Conservation (phyloP, 2,797 vertebrate genomes). For the Petrocephalus sullivani region DNA sequence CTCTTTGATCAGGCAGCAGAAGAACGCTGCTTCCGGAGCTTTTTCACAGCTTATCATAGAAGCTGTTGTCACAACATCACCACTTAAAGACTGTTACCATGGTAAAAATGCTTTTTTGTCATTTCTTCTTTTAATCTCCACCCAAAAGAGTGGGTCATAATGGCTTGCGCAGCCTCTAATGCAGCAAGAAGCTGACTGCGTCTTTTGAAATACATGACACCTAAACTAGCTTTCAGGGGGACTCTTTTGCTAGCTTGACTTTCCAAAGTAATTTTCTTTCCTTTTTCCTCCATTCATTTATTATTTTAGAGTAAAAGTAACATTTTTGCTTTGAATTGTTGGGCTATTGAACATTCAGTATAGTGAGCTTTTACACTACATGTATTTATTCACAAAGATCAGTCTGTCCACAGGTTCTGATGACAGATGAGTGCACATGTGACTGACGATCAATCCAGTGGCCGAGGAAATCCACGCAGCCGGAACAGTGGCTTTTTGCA, state of each 20-base stretch:
- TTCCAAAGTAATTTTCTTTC: not conserved
- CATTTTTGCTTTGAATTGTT: too few species aligned
- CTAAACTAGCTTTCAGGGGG: too few species aligned
- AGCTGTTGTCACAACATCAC: not conserved
- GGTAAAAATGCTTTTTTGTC: not conserved
- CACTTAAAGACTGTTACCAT: not conserved
- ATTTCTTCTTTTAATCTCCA: not conserved
- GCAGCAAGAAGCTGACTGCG: not conserved
- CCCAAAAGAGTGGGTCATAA: not conserved
- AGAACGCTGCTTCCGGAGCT: not conserved
- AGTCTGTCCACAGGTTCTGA: too few species aligned
- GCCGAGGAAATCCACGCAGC: too few species aligned
- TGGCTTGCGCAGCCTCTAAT: not conserved
- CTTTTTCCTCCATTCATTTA: not conserved
- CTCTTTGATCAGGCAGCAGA: not conserved
- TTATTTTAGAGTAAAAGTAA: not conserved
- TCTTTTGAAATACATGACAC: not conserved
- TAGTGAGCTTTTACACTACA: too few species aligned
- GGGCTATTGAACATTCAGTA: too few species aligned
- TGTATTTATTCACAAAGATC: too few species aligned
- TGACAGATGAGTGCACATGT: too few species aligned
- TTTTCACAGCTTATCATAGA: not conserved
- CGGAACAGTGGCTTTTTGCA: too few species aligned
- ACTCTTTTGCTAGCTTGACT: not conserved
- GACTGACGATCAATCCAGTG: too few species aligned